Evolutionary conservation across 2,888 invertebrate genomes (phyloP), one percentile per base, ranked within the genome.

Genomic region (Brenthis ino): DNA sequence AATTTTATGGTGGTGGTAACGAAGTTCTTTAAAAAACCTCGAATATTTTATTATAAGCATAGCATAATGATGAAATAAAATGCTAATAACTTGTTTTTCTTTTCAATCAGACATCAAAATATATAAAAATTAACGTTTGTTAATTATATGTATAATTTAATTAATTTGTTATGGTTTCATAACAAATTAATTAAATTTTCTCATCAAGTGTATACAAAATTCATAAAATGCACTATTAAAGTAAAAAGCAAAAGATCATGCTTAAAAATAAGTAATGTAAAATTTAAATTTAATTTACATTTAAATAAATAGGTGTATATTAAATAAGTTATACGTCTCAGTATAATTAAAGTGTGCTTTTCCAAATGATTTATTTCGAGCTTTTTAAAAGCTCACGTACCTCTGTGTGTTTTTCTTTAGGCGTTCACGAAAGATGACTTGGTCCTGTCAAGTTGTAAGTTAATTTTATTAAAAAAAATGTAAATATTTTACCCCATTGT

Each of bases 361-460:
- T 51, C 16, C 50, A 50, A 61, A 43, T 63, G 20, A 43, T 63
- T 16, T 3, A 14, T 6, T 51, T 28, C 6, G 53, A 53, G 53
- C 53, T 63, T 43, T 20, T 43, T 8, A 2, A 20, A 28, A 53
- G 60, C 60, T 76, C 76, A 90, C 92, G 78, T 93, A 92, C 92
- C 92, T 93, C 85, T 79, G 80, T 80, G 78, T 79, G 72, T 72
- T 79, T 81, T 80, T 85, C 87, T 84, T 88, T 93, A 93, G 88
- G 93, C 92, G 89, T 93, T 93, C 87, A 93, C 93, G 90, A 93
- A 93, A 82, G 93, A 93, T 80, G 92, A 93, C 89, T 93, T 93
- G 85, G 93, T 93, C 93, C 93, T 93, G 91, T 80, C 82, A 80
- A 81, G 65, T 70, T 67, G 72, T 68, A 75, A 74, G 71, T 57